Evolutionary conservation across 2,113 vertebrate species (phyloP).

Genomic region (Anolis sagrei): DNA sequence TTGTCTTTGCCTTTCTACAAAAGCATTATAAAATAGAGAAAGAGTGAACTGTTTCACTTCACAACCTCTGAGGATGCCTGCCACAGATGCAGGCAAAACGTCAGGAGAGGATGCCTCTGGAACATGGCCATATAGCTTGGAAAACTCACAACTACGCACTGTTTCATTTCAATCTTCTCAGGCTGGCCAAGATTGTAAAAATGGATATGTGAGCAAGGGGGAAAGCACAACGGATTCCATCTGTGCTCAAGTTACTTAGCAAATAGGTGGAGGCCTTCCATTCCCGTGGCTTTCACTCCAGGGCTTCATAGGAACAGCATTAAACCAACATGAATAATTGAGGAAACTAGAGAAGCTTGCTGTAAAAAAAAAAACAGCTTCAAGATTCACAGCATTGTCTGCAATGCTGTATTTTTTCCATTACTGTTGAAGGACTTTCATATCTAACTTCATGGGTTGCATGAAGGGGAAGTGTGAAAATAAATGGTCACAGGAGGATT

Average conservation of each 20-base stretch:
- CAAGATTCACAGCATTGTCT: rapidly evolving
- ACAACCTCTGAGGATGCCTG: too few species aligned
- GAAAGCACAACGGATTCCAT: background rate
- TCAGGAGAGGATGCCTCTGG: too few species aligned
- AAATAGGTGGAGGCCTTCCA: background rate
- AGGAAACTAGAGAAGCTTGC: background rate
- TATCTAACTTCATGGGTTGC: background rate
- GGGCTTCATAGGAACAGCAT: conserved; percentile 4
- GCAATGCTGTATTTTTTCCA: background rate
- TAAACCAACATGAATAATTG: conserved; percentile 14
- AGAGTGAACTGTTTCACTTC: background rate
- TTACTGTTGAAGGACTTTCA: background rate
- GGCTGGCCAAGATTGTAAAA: background rate
- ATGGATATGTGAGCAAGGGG: too few species aligned
- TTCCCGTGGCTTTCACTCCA: background rate
- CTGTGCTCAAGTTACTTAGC: background rate
- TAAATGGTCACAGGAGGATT: conserved; percentile 9
- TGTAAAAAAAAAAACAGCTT: background rate
- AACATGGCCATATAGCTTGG: too few species aligned
- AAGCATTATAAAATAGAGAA: background rate
- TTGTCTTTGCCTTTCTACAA: background rate
- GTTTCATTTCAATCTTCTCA: too few species aligned
- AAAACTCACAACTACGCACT: too few species aligned
- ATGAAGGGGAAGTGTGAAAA: conserved; percentile 18
- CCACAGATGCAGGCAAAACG: too few species aligned